A percentile compares a stretch with the other conserved stretches of the same genome.
Conservation (phyloP, 2,797 vertebrate genomes). For the Ctenopoma multispine region DNA sequence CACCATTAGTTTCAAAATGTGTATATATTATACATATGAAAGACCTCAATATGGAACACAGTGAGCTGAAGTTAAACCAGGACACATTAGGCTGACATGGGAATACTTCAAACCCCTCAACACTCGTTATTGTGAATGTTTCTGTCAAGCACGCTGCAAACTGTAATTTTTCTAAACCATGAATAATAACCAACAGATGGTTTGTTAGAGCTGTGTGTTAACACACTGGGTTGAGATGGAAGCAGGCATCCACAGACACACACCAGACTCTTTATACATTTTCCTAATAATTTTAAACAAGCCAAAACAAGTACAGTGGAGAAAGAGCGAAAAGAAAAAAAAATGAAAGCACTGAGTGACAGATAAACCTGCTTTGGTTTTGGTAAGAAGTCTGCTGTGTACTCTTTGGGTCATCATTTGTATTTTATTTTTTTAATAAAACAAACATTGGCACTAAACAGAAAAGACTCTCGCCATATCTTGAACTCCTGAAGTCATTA, state of each 20-base stretch:
- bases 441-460: conserved; percentile 72
- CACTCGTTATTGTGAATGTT: conserved; percentile 18
- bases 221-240: conserved; percentile 44
- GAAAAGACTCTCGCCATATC: neutral
- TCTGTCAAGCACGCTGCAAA: conserved; percentile 41
- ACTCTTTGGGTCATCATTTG: conserved; percentile 84
- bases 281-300: conserved; percentile 61
- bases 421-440: conserved; percentile 90
- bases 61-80: conserved; percentile 34
- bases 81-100: conserved; percentile 6
- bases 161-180: conserved; percentile 23
- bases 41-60: conserved; percentile 63
- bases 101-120: conserved; percentile 1
- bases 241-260: conserved; percentile 43
- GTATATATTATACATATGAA: conserved; percentile 62
- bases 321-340: conserved; percentile 36
- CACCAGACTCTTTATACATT: conserved; percentile 42
- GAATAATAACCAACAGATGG: conserved; percentile 45
- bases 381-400: conserved; percentile 78
- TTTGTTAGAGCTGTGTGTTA: conserved; percentile 46
- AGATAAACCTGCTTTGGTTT: conserved; percentile 62
- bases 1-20: conserved; percentile 35
- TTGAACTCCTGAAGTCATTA: neutral
- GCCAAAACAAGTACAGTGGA: conserved; percentile 65
- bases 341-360: conserved; percentile 65